These are phyloP conservation scores for Stomatorhinus walkeri DNA, from an alignment of 2,797 vertebrate species.

Conservation along the genomic window DNA sequence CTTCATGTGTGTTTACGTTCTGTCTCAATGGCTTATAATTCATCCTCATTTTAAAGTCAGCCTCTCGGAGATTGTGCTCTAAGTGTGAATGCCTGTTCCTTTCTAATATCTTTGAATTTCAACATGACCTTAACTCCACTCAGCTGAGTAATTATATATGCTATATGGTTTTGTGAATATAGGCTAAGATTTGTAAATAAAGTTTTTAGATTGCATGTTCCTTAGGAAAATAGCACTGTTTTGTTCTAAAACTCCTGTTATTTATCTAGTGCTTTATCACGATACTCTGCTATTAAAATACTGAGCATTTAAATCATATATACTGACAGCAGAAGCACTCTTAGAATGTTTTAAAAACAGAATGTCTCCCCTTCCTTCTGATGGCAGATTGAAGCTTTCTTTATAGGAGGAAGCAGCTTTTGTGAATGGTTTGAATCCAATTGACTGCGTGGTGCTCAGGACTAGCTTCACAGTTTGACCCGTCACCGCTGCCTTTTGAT, in stretches of 20 bases:
- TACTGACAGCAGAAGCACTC: not conserved
- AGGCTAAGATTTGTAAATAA: not conserved
- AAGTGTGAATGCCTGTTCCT: not conserved
- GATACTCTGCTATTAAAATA: not conserved
- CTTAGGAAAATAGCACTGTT: not conserved
- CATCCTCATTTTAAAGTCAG: conserved; percentile 7
- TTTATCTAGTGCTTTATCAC: not conserved
- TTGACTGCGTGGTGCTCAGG: not conserved
- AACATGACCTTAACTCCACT: conserved; percentile 18
- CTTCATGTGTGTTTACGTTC: conserved; percentile 9
- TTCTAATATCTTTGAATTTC: conserved; percentile 18
- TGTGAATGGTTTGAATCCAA: not conserved
- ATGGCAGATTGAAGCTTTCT: not conserved
- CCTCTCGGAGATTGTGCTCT: not conserved
- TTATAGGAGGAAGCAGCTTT: not conserved
- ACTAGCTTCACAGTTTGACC: not conserved
- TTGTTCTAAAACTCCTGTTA: not conserved
- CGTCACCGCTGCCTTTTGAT: not conserved
- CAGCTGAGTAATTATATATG: conserved; percentile 25
- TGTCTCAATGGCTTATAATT: conserved; percentile 11
- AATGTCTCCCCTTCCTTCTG: not conserved
- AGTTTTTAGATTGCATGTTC: not conserved
- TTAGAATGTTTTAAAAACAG: not conserved
- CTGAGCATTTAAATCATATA: not conserved
- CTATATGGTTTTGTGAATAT: conserved; percentile 31